A percentile compares a stretch with the other conserved stretches of the same genome.
phyloP scores from a whole-genome alignment of 53 echinoderm and acorn worm species.

The Apostichopus leukothele region DNA sequence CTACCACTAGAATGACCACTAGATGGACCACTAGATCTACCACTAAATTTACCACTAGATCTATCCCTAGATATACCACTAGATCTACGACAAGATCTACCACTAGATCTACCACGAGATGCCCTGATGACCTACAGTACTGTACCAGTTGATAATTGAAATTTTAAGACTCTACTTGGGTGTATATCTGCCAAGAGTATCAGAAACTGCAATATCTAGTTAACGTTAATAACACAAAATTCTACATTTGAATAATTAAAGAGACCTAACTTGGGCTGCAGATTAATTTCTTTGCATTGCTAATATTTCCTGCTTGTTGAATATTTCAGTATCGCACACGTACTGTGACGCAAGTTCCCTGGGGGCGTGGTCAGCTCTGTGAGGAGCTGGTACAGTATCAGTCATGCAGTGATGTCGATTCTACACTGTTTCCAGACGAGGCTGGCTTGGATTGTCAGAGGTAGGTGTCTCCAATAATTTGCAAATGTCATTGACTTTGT shows the following conservation, averaged over 20 bases:
- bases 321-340: conserved; percentile 51
- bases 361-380: conserved; percentile 56
- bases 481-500: neutral
- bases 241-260: neutral
- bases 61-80: no score
- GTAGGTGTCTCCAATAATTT: conserved; percentile 1
- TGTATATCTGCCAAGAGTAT: no score
- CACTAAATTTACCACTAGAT: no score
- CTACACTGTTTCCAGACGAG: neutral
- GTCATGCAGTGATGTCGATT: conserved; percentile 49
- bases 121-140: no score
- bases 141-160: no score
- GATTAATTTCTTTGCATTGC: neutral
- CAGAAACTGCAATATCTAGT: no score
- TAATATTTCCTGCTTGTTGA: neutral
- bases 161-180: no score
- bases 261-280: neutral
- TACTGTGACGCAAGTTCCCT: conserved; percentile 52
- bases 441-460: conserved; percentile 32
- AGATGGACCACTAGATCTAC: no score
- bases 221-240: neutral
- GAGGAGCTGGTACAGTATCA: conserved; percentile 58
- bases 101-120: no score
- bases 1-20: no score
- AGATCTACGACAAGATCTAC: no score